These are phyloP conservation scores for Silvanus unidentatus DNA, from an alignment of 2,888 invertebrate species.

Conservation along the genomic window DNA sequence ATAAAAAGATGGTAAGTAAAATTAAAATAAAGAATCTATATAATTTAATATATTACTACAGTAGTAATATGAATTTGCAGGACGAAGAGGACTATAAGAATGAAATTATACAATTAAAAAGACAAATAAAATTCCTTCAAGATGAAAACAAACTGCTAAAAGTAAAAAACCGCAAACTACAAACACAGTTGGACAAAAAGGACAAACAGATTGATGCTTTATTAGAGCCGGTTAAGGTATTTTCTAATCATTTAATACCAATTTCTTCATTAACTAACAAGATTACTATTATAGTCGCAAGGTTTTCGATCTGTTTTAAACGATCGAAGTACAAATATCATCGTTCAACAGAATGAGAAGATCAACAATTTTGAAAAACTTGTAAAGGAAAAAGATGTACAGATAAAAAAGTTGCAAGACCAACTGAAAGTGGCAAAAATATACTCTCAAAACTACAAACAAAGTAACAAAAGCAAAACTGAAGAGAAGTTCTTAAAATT, in stretches of 20 bases:
- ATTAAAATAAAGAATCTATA: too few species aligned
- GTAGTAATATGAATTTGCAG: too few species aligned
- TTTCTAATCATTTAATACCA: background rate
- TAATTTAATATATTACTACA: too few species aligned
- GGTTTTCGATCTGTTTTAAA: background rate
- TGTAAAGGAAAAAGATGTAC: background rate
- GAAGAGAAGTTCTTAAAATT: too few species aligned
- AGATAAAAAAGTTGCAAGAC: background rate
- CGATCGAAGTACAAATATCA: conserved; percentile 1
- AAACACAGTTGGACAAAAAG: conserved; percentile 1
- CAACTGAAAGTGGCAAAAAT: background rate
- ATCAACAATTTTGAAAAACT: background rate
- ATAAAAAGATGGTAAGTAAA: too few species aligned
- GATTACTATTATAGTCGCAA: background rate
- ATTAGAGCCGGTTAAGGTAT: background rate
- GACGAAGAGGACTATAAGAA: background rate
- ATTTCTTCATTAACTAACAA: background rate
- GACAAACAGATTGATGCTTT: conserved; percentile 1
- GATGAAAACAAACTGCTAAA: conserved; percentile 1
- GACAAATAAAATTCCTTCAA: background rate
- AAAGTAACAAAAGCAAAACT: too few species aligned
- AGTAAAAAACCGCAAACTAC: conserved; percentile 1
- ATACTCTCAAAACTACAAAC: too few species aligned
- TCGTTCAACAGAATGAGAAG: background rate
- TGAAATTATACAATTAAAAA: background rate